Base-by-base conservation (phyloP, 2,113 vertebrate species). In the Pleuronectes platessa region DNA sequence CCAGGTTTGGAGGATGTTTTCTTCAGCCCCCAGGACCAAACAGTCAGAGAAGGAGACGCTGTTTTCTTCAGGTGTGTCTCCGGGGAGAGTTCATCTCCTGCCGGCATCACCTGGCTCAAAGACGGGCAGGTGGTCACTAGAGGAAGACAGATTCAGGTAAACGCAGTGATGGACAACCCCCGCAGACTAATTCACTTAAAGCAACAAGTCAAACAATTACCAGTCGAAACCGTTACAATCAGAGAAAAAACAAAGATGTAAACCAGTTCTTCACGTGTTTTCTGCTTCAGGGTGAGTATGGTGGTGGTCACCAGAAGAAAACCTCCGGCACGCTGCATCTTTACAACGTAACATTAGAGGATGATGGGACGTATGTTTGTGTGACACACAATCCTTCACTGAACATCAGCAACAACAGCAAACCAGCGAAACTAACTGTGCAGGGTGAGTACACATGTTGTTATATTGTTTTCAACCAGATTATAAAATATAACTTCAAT, bases 51-150 rank as follows among this genome's bases (percentile, higher is more conserved):
- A 68, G 93, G 93, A 71, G 82, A 86, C 5, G 79, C 68, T 1
- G 91, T 91, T 74, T 95, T 90, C 72, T 81, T 95, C 60, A 92
- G 90, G 83, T 95, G 95, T 88, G 92, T 95, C 40, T 95, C 95
- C 3, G 95, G 95, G 21, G 93, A 95, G 49, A 94, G 94, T 74
- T 90, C 77, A 0, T 91, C 93, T 79, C 81, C 90, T 42, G 93
- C 93, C 10, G 69, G 70, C 71, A 93, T 95, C 86, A 85, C 82
- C 49, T 95, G 94, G 95, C 75, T 92, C 56, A 95, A 94, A 86
- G 93, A 94, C 60, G 91, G 90, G 27, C 61, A 18, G 3, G 26
- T 51, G 26, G 75, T 92, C 60, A 90, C 63, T n/a, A 86, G 77
- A 86, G 93, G 93, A 15, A 79, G 61, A 76, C 93, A 92, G 71